phyloP scores from a whole-genome alignment of 2,113 vertebrate species.

The human region DNA sequence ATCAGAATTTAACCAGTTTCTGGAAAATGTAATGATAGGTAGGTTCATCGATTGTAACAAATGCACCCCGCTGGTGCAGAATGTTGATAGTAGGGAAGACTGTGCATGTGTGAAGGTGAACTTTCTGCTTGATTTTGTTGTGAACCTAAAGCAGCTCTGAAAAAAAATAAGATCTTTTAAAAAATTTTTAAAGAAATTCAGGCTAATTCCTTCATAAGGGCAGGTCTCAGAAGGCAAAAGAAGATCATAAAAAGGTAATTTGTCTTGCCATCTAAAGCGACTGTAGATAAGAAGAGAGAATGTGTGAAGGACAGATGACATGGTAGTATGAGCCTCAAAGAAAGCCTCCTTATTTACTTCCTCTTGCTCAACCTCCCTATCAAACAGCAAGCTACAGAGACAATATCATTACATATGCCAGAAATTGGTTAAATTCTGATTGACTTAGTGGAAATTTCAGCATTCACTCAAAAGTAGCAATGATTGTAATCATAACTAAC shows the following conservation, averaged over 20 bases:
- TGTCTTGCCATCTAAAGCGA: not conserved
- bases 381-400: not conserved
- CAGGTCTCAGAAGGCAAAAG: not conserved
- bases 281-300: not conserved
- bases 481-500: not conserved
- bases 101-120: too few species aligned
- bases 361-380: not conserved
- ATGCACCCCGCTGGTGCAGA: not conserved
- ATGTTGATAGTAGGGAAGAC: not conserved
- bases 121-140: not conserved
- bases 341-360: not conserved
- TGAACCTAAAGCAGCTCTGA: not conserved
- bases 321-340: not conserved
- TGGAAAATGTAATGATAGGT: not conserved
- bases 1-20: not conserved
- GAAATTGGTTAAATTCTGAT: not conserved
- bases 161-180: not conserved
- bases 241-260: not conserved
- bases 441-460: not conserved
- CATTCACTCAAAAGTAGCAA: not conserved
- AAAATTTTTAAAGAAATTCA: not conserved
- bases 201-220: not conserved
- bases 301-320: not conserved
- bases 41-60: not conserved
- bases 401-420: not conserved